Conservation (phyloP, 92 coral and sea anemone species). For the Pocillopora grandis region DNA sequence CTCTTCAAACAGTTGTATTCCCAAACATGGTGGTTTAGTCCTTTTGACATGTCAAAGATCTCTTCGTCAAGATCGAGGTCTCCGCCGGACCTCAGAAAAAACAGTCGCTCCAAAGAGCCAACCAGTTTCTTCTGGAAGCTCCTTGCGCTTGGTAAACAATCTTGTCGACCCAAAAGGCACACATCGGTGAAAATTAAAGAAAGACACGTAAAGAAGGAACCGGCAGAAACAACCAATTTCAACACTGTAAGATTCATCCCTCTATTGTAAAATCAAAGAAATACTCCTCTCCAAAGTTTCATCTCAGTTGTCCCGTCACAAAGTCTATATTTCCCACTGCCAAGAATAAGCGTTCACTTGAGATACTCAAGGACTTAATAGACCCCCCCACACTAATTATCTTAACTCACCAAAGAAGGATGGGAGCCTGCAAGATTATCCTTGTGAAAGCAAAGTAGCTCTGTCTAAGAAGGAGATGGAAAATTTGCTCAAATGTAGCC, state of each 20-base stretch:
- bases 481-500: too few relatives aligned
- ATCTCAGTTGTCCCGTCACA: too few relatives aligned
- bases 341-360: too few relatives aligned
- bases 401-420: too few relatives aligned
- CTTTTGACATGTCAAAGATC: not conserved
- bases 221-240: not conserved
- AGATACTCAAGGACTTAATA: too few relatives aligned
- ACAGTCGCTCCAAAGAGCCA: not conserved
- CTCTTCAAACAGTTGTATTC: conserved; percentile 40
- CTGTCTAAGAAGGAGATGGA: too few relatives aligned
- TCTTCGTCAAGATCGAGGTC: not conserved
- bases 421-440: too few relatives aligned
- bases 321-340: too few relatives aligned
- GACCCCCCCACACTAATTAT: too few relatives aligned
- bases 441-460: too few relatives aligned
- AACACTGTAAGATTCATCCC: conserved; percentile 1
- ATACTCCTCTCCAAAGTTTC: not conserved
- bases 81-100: not conserved
- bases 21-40: conserved; percentile 48
- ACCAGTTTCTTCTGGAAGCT: not conserved
- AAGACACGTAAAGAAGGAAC: not conserved
- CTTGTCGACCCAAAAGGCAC: conserved; percentile 6
- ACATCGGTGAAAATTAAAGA: conserved; percentile 9
- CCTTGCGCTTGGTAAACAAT: not conserved
- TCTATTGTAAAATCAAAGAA: not conserved